Evolutionary conservation across 1,140 invertebrate genomes (phyloP).

Genomic region (Coelopa frigida): DNA sequence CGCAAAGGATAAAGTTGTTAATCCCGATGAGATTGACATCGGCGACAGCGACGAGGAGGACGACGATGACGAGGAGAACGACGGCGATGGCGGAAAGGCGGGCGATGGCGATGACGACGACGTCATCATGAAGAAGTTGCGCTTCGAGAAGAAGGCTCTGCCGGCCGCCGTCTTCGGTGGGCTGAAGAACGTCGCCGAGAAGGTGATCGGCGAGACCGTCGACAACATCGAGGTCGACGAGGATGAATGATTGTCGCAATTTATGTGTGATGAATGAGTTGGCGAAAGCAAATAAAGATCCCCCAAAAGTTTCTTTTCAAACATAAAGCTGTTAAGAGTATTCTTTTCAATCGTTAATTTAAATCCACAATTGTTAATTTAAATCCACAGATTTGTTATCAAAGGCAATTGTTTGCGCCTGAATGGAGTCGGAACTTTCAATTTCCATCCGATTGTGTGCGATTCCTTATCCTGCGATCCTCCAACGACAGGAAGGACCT

Average conservation of each 20-base stretch:
- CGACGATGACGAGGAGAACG: constrained; percentile 59
- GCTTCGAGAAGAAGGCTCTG: constrained; percentile 71
- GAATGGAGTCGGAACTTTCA: too few species aligned
- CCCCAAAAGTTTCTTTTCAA: constrained; percentile 9
- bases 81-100: constrained; percentile 53
- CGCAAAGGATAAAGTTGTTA: constrained; percentile 65
- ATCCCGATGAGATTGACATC: constrained; percentile 93
- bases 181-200: constrained; percentile 43
- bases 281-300: neutral
- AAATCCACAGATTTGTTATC: too few species aligned
- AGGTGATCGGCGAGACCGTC: constrained; percentile 7
- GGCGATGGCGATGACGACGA: constrained; percentile 50
- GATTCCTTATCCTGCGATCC: too few species aligned
- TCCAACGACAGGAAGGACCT: too few species aligned
- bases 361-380: too few species aligned
- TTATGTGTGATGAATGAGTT: neutral
- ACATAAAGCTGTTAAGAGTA: too few species aligned
- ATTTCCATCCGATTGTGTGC: too few species aligned
- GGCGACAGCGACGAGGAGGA: constrained; percentile 73
- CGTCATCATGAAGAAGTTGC: constrained; percentile 51
- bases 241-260: constrained; percentile 2
- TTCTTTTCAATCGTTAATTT: too few species aligned
- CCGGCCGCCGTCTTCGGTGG: constrained; percentile 83
- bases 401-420: too few species aligned
- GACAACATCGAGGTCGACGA: constrained; percentile 13